These are phyloP conservation scores for Himalopsyche japonica DNA, from an alignment of 2,888 invertebrate genomes.

Conservation along the genomic window DNA sequence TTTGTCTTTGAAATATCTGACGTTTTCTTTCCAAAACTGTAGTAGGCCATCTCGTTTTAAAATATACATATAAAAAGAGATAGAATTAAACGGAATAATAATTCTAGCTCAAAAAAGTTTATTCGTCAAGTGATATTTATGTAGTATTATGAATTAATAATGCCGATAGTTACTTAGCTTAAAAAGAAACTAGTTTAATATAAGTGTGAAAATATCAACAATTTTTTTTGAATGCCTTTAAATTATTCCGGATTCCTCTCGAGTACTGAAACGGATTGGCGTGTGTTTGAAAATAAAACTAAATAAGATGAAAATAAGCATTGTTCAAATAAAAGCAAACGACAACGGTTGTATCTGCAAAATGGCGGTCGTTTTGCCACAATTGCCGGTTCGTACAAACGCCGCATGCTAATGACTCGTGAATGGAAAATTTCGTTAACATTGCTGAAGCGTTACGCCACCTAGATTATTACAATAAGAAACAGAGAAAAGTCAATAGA, in stretches of 20 bases:
- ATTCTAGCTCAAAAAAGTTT: no score
- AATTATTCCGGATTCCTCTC: not conserved
- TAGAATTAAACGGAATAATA: no score
- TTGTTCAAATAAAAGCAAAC: slow-evolving; percentile 3
- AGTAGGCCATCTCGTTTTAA: no score
- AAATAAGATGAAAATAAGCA: not conserved
- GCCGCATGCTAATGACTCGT: slow-evolving; percentile 1
- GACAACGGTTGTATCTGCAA: not conserved
- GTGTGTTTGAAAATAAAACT: not conserved
- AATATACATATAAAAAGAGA: no score
- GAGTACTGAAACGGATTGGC: not conserved
- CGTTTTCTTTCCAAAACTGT: no score
- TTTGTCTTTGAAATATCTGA: no score
- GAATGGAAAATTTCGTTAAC: slow-evolving; percentile 2
- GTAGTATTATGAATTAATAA: no score
- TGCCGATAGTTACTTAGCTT: no score
- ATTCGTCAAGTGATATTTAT: no score
- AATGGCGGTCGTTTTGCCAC: not conserved
- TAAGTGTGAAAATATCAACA: not conserved
- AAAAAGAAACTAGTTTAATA: no score
- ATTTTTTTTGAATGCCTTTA: not conserved
- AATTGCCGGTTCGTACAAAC: not conserved
- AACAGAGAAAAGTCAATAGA: not conserved
- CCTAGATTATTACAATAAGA: not conserved
- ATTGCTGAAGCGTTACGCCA: not conserved